Base-by-base conservation (phyloP, 2,113 vertebrate species). In the Sebastes schlegelii region DNA sequence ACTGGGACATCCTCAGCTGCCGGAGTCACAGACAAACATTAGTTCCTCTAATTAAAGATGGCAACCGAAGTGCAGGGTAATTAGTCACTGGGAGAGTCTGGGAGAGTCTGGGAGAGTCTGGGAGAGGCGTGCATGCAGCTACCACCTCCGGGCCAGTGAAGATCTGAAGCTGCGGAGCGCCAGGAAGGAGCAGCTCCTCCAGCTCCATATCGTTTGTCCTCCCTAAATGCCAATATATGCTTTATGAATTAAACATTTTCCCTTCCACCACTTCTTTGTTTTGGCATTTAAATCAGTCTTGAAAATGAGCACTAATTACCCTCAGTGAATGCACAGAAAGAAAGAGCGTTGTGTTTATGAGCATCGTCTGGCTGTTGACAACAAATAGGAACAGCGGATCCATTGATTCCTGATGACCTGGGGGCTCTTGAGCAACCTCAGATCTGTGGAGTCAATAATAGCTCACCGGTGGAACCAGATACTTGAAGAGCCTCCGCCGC, bases 21-120 rank as follows among this genome's bases (percentile, higher is more conserved):
- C 26, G 77, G 67, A 79, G 78, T 72, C 80, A n/a, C 42, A 62
- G 6, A 21, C 80, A 72, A 80, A 89, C 83, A 86, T 81, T 1
- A 26, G 73, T 26, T 77, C 65, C 42, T 80, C 21, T 82, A 82
- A 86, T 89, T 86, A 79, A 82, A 55, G 55, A 60, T 1, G 77
- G 58, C 74, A 80, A 45, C 10, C 0, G 74, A 77, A 79, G 74
- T 75, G 72, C 72, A 65, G 51, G 23, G 78, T 82, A 84, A 88
- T 90, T 87, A 89, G 69, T 68, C n/a, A 26, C n/a, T 61, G 63
- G 1, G 3, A 16, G 69, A 55, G 76, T 76, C 69, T 40, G 74
- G 69, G 3, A 16, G 69, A 55, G 76, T 76, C 69, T 40, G 74
- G 69, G 3, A 16, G 69, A 55, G 76, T 76, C 69, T 40, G 74